Base-by-base conservation (phyloP, 2,888 invertebrate genomes). In the Cheilosia pagana region DNA sequence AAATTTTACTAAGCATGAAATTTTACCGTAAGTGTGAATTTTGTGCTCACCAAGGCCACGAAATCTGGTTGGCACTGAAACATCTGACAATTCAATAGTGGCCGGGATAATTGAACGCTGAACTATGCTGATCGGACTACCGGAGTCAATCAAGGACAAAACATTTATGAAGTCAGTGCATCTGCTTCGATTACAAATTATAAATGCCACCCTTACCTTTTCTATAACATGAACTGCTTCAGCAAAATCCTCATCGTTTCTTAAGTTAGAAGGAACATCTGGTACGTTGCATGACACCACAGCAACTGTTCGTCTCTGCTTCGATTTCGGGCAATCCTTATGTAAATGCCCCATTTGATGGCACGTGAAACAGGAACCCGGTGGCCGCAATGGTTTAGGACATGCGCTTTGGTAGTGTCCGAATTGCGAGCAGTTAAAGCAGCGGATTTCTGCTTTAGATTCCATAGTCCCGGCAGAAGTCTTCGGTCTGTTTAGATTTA, bases 1-100 rank as follows among this genome's bases (percentile, higher is more conserved):
- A n/a, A n/a, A n/a, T 43, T 48, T 48, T 48, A 52, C 25, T 48
- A 48, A 21, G 48, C 48, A 52, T 14, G 50, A 52, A 25, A 52
- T 45, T 16, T 12, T 52, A 25, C 50, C 50, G n/a, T 52, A 52
- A 52, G 50, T 52, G 25, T 14, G 12, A 10, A 52, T 52, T 23
- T 25, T 52, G 14, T 25, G 25, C 10, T 52, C 12, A 14, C 23
- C 50, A 23, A 52, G 25, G 10, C 50, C 50, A 25, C 50, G 50
- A 14, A 25, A 52, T 52, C 14, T 25, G 14, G 50, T 25, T 14
- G 50, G 50, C 5, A 52, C 48, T 48, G 21, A 48, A 48, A 48
- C 48, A 48, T 48, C 48, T 48, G 48, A 16, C 16, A 45, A 16
- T 45, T n/a, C n/a, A 45, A 45, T 45, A 16, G 45, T 16, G 2